Conservation (phyloP, 2,888 invertebrate genomes). For the Tipula vernalis region DNA sequence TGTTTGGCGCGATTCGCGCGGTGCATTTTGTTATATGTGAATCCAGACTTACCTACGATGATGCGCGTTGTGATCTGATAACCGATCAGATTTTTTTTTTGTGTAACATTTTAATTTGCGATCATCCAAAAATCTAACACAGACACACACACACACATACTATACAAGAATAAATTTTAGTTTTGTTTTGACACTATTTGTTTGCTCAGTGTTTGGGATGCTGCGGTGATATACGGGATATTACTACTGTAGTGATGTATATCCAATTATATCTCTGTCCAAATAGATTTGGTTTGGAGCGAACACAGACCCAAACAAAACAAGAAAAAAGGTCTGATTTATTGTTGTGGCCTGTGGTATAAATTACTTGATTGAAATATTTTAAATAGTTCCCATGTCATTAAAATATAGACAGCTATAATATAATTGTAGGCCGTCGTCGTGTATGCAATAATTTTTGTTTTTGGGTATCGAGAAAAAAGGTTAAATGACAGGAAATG, state of each 20-base stretch:
- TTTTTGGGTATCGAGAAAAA: background rate
- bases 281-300: background rate
- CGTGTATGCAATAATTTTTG: background rate
- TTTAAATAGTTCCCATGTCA: background rate
- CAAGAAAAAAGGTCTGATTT: background rate
- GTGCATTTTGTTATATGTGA: background rate
- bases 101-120: background rate
- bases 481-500: background rate
- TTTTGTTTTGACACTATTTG: background rate
- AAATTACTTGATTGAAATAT: constrained; percentile 4
- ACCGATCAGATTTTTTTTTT: background rate
- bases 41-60: background rate
- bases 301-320: background rate
- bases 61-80: background rate
- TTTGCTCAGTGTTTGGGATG: background rate
- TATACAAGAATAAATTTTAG: background rate
- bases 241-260: background rate
- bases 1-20: background rate
- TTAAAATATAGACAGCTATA: background rate
- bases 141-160: background rate
- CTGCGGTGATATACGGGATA: background rate
- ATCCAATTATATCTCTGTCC: background rate
- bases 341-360: background rate
- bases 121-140: background rate
- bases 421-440: background rate